Evolutionary conservation across 2,888 invertebrate species (phyloP), one percentile per base, ranked within the genome.

Genomic region (Drosophila subsilvestris): DNA sequence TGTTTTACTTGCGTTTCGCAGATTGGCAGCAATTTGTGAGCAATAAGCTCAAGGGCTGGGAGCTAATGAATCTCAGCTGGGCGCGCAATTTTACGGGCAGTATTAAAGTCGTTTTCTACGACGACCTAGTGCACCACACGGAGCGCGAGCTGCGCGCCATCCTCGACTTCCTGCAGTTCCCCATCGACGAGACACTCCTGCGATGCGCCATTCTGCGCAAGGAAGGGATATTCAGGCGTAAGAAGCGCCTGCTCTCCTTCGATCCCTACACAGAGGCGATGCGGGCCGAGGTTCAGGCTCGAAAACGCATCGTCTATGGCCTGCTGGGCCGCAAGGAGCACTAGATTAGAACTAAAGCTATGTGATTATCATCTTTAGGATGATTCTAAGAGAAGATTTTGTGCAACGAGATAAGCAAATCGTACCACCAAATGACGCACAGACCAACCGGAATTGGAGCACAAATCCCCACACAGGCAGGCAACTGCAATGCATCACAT

Each of bases 11-110:
- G 32, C 6, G n/a, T 8, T 61, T 92, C 91, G 27, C 90, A 95
- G 96, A 95, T 89, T 96, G 96, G 96, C 93, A 94, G 51, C 93
- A 94, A 63, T 96, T 96, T 90, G 96, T 96, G 27, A 92, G 93
- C 42, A 94, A 93, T 27, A 95, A 96, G 89, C 92, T 95, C 45
- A 90, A 92, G 22, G 93, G 93, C 27, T 96, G 96, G 96, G 94
- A 94, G 90, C 93, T 94, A 32, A 94, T 95, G 78, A 95, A 96
- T 89, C 91, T 94, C 42, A 93, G 94, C 83, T 96, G 96, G 96
- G 93, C 96, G 74, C 93, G 93, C 59, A 94, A 94, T 80, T 96
- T 95, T 90, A 93, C 93, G 2, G 95, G 96, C 12, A 94, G 94
- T 5, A 92, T 95, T 44, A 95, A 95, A 89, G 93, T 96, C 25